Base-by-base conservation (phyloP, 2,113 vertebrate genomes). In the Pelusios castaneus region DNA sequence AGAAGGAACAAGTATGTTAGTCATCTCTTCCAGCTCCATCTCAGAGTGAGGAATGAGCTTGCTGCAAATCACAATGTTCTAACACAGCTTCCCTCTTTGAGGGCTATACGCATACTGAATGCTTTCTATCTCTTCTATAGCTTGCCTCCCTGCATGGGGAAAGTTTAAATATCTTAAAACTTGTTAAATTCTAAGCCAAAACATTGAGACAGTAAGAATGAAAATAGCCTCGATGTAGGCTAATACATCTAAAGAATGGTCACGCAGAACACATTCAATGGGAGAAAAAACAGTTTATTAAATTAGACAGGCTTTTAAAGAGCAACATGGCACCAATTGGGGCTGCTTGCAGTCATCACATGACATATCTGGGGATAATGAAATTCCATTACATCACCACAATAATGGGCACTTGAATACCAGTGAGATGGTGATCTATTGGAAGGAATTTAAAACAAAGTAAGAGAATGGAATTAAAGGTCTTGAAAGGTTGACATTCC, bases 31-130 rank as follows among this genome's bases (percentile, higher is more conserved):
- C 54, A 79, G 87, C 92, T 94, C 88, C 70, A 76, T 43, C 9
- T 76, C 22, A 76, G 58, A 85, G 88, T 94, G 94, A 84, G 89
- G 95, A 95, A 96, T 94, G 89, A 87, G 84, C 86, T 89, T 25
- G 0, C 82, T 95, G 84, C 84, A 93, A 90, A 19, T 91, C 76
- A 95, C 73, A 82, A 41, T 63, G 51, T 89, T 84, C 83, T 87
- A 84, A 81, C 80, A 41, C 13, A 67, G n/a, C 77, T 73, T 56
- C 8, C 41, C 41, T 89, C 47, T 87, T 73, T 0, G 0, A 49
- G 14, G 41, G 56, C 78, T 89, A 38, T 58, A 80, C 43, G 70
- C 82, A 84, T 0, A 25, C 31, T 58, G 63, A 91, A 87, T 93
- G 55, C 24, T 82, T 93, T 51, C 84, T 84, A 49, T 56, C 80